Evolutionary conservation across 37 sponge, comb jelly and placozoan genomes (phyloP).

Genomic region (Theonella swinhoei): DNA sequence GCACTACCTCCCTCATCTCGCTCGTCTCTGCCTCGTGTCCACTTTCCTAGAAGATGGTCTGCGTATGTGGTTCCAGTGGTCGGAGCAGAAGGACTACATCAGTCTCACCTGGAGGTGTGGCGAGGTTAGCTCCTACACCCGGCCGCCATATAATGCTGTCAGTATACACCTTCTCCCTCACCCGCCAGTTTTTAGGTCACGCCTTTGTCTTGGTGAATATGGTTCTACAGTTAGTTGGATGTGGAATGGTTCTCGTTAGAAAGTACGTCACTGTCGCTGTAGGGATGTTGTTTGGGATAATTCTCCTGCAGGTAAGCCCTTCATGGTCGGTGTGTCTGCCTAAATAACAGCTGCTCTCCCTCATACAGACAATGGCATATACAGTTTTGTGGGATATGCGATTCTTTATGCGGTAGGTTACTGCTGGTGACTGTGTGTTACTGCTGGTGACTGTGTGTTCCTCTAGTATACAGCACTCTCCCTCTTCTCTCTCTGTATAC

Average conservation of each 20-base stretch:
- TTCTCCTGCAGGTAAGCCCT: slow-evolving; percentile 76
- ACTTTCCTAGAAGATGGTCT: slow-evolving; percentile 95
- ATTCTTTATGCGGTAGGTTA: slow-evolving; percentile 88
- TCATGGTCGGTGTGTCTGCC: background rate
- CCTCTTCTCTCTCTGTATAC: background rate
- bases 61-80: slow-evolving; percentile 99
- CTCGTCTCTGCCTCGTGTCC: slow-evolving; percentile 90
- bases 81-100: slow-evolving; percentile 89
- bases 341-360: background rate
- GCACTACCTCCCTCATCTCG: slow-evolving; percentile 89
- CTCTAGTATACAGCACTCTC: background rate
- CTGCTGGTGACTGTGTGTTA: background rate
- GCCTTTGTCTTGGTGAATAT: slow-evolving; percentile 90
- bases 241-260: slow-evolving; percentile 78
- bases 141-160: too few species aligned
- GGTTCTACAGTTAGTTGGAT: slow-evolving; percentile 75
- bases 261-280: slow-evolving; percentile 79
- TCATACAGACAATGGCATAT: slow-evolving; percentile 81
- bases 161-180: too few species aligned
- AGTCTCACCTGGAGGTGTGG: slow-evolving; percentile 88
- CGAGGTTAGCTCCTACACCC: background rate
- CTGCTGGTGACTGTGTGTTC: slow-evolving; percentile 1
- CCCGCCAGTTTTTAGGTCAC: slow-evolving; percentile 71
- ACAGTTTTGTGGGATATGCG: slow-evolving; percentile 92
- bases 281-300: slow-evolving; percentile 85